These are phyloP conservation scores for Hassar affinis DNA, from an alignment of 2,113 vertebrate species.

Conservation along the genomic window DNA sequence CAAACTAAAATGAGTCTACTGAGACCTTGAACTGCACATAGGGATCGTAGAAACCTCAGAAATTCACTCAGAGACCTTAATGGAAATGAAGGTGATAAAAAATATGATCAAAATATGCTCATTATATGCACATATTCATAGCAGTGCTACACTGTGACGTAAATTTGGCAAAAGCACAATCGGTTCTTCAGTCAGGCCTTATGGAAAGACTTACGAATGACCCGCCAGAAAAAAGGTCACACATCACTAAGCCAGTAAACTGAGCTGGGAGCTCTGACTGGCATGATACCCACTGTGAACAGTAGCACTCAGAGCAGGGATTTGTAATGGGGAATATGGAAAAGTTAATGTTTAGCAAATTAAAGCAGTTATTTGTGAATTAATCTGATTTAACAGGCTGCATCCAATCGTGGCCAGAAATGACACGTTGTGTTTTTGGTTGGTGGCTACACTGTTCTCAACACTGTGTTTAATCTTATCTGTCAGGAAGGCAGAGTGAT, in stretches of 20 bases:
- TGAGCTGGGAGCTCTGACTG: conserved; percentile 26
- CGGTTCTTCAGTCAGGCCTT: background rate
- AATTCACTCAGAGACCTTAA: background rate
- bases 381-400: conserved; percentile 22
- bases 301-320: background rate
- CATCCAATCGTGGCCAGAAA: conserved; percentile 50
- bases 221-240: conserved; percentile 5
- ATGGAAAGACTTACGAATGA: conserved; percentile 25
- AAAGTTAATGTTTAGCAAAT: conserved; percentile 11
- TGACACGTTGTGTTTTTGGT: conserved; percentile 66
- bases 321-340: background rate
- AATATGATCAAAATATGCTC: background rate
- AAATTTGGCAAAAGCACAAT: background rate
- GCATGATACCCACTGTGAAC: conserved; percentile 19
- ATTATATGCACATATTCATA: background rate
- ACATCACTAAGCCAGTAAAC: conserved; percentile 30
- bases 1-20: background rate
- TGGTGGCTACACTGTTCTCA: conserved; percentile 65
- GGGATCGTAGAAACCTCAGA: background rate
- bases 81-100: background rate
- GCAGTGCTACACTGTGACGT: background rate
- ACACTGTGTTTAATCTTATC: conserved; percentile 81
- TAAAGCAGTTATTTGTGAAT: conserved; percentile 26
- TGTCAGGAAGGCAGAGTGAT: conserved; percentile 81
- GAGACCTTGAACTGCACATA: background rate